Percentiles rank a stretch among this genome's conserved stretches.
phyloP scores from a whole-genome alignment of 2,797 vertebrate genomes.

The Micromesistius poutassou region DNA sequence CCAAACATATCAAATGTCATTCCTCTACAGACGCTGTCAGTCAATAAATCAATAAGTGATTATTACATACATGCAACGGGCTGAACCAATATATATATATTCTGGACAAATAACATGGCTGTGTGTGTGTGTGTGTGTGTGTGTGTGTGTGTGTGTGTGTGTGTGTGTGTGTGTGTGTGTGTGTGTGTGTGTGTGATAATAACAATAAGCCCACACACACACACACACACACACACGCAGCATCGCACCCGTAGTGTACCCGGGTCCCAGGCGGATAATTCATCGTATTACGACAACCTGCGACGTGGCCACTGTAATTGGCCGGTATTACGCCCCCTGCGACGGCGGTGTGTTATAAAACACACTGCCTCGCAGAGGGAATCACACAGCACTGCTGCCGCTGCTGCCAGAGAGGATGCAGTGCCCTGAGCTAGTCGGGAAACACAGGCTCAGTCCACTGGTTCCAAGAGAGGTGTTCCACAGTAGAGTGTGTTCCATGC shows the following conservation, averaged over 20 bases:
- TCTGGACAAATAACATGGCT: background rate
- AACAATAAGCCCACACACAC: slow-evolving; percentile 4
- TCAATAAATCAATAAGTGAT: background rate
- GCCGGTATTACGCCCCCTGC: slow-evolving; percentile 48
- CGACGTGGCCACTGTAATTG: slow-evolving; percentile 61
- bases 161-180: background rate
- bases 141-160: background rate
- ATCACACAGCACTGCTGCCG: slow-evolving; percentile 8
- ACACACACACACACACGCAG: slow-evolving; percentile 17
- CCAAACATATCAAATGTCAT: background rate
- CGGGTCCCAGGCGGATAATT: slow-evolving; percentile 34
- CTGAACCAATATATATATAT: background rate
- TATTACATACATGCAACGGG: background rate
- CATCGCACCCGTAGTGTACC: background rate
- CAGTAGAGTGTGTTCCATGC: background rate
- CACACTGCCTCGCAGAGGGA: slow-evolving; percentile 18
- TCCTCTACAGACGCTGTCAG: background rate
- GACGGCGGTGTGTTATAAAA: slow-evolving; percentile 19
- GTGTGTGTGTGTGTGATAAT: background rate
- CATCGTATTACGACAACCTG: slow-evolving; percentile 49
- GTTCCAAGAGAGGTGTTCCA: background rate
- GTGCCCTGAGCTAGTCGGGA: background rate
- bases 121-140: background rate
- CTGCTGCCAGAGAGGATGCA: background rate
- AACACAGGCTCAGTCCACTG: background rate